Evolutionary conservation across 2,797 vertebrate species (phyloP).

Genomic region (Chromobotia macracanthus): DNA sequence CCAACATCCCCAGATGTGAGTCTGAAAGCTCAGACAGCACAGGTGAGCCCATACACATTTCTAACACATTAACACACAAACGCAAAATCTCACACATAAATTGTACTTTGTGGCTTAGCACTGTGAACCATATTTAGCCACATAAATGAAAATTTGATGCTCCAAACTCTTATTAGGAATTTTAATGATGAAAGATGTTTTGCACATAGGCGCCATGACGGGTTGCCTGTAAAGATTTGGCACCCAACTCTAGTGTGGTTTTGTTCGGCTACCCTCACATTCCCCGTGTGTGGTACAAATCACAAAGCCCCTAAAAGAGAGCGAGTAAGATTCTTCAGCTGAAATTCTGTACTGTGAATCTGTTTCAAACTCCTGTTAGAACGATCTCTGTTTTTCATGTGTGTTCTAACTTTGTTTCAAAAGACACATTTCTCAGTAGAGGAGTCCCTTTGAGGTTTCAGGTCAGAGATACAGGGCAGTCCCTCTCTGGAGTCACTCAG

Average conservation of each 20-base stretch:
- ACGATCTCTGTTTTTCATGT: constrained; percentile 60
- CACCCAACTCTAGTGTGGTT: constrained; percentile 29
- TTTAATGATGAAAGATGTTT: constrained; percentile 40
- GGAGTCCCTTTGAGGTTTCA: constrained; percentile 44
- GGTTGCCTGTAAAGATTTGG: constrained; percentile 39
- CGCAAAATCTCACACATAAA: not conserved
- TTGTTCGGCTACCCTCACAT: constrained; percentile 25
- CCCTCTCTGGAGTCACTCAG: constrained; percentile 46
- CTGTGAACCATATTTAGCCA: constrained; percentile 4
- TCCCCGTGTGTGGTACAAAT: constrained; percentile 40
- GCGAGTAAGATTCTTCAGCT: not conserved
- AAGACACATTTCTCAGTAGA: constrained; percentile 41
- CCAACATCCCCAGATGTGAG: constrained; percentile 91
- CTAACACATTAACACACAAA: constrained; percentile 5
- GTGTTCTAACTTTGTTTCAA: constrained; percentile 56
- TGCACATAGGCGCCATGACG: constrained; percentile 14
- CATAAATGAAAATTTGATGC: constrained; percentile 16
- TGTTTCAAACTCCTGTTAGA: constrained; percentile 36
- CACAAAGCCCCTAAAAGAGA: constrained; percentile 41
- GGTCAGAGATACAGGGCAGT: constrained; percentile 35
- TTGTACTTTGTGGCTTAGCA: not conserved
- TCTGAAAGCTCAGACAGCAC: constrained; percentile 66
- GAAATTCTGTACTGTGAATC: not conserved
- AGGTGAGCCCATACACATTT: constrained; percentile 66
- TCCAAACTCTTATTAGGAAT: constrained; percentile 24